Evolutionary conservation across 2,797 vertebrate genomes (phyloP).

Genomic region (Ptychadena robeensis): DNA sequence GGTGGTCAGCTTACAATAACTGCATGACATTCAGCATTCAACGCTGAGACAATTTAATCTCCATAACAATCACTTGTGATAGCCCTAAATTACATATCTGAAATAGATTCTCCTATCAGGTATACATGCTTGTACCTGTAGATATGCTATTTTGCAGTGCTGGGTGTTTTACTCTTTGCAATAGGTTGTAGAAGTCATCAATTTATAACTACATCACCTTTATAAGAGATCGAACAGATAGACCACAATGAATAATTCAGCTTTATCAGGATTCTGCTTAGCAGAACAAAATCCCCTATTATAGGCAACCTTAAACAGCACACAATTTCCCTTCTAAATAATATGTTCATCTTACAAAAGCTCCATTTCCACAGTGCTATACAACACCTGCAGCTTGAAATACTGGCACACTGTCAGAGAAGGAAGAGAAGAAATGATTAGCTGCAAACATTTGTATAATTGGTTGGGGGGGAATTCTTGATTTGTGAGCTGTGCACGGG

Average conservation of each 20-base stretch:
- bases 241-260: not conserved
- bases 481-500: constrained; percentile 17
- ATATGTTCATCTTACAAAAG: constrained; percentile 9
- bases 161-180: not conserved
- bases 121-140: not conserved
- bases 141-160: not conserved
- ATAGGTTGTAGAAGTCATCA: not conserved
- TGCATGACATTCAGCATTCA: too few relatives aligned
- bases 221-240: not conserved
- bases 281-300: constrained; percentile 7
- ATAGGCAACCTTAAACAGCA: not conserved
- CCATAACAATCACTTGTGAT: too few relatives aligned
- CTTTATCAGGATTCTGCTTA: not conserved
- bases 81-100: not conserved
- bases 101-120: not conserved
- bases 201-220: not conserved
- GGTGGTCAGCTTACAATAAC: not conserved
- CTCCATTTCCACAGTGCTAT: constrained; percentile 4
- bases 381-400: constrained; percentile 26
- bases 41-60: too few relatives aligned
- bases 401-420: constrained; percentile 37
- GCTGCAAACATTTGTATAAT: constrained; percentile 42
- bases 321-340: not conserved
- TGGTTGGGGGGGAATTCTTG: constrained; percentile 7
- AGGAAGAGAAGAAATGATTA: constrained; percentile 30